These are phyloP conservation scores for Syrista parreyssii DNA, from an alignment of 2,888 invertebrate genomes.

Conservation along the genomic window DNA sequence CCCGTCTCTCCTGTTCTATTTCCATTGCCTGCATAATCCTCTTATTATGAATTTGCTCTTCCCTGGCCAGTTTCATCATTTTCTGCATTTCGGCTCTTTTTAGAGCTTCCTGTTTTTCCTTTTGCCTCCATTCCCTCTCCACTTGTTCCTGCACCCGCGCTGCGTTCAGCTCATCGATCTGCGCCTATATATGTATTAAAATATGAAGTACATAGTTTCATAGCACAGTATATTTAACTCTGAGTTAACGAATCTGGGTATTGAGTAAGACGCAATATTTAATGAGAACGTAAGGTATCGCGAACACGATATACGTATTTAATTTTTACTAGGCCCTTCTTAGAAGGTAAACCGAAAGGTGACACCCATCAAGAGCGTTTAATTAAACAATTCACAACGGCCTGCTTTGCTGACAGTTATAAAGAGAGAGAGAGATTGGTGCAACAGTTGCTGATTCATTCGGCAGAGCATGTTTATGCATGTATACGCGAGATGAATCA, in stretches of 20 bases:
- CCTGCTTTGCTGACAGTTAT: not conserved
- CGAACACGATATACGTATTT: not conserved
- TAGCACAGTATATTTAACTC: not conserved
- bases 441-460: not conserved
- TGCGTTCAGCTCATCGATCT: slow-evolving; percentile 69
- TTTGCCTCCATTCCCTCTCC: slow-evolving; percentile 76
- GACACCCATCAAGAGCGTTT: too few relatives aligned
- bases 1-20: slow-evolving; percentile 74
- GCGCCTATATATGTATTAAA: slow-evolving; percentile 54
- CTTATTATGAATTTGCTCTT: slow-evolving; percentile 71
- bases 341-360: too few relatives aligned
- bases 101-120: slow-evolving; percentile 73
- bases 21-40: slow-evolving; percentile 75
- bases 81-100: slow-evolving; percentile 70
- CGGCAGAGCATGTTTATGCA: not conserved
- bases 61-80: slow-evolving; percentile 68
- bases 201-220: not conserved
- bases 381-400: not conserved
- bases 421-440: not conserved
- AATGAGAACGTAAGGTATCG: not conserved
- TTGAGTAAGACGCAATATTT: not conserved
- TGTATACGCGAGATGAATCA: not conserved
- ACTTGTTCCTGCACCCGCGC: slow-evolving; percentile 71
- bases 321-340: not conserved
- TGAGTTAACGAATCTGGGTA: not conserved